Percentiles rank a stretch among this genome's conserved stretches.
These are phyloP conservation scores for Heteromormyrus szaboi DNA, from an alignment of 2,797 vertebrate species.

Conservation along the genomic window DNA sequence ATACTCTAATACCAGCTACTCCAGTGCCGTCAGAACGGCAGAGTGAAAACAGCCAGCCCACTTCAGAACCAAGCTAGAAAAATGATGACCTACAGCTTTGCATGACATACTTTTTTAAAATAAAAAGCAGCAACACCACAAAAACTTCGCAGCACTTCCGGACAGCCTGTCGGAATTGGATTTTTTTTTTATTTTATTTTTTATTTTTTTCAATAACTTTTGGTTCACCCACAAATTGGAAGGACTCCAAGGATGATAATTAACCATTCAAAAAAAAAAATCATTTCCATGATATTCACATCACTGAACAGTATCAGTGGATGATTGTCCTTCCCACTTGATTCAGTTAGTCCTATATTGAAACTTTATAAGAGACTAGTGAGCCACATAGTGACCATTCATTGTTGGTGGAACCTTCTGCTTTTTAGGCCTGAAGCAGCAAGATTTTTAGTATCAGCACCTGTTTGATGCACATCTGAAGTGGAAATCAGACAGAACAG, in stretches of 20 bases:
- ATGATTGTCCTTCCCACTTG: not conserved
- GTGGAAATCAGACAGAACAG: not conserved
- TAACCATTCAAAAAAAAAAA: not conserved
- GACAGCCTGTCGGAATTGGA: not conserved
- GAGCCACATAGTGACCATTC: not conserved
- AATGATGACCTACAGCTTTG: slow-evolving; percentile 1
- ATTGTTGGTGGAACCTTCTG: not conserved
- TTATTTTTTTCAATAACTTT: not conserved
- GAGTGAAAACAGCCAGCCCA: not conserved
- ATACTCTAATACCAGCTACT: not conserved
- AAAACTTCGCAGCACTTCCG: not conserved
- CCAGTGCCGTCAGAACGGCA: not conserved
- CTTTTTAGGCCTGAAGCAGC: not conserved
- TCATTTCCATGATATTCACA: not conserved
- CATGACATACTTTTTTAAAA: not conserved
- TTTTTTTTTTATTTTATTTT: not conserved
- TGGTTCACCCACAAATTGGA: not conserved
- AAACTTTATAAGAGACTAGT: not conserved
- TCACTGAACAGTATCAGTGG: not conserved
- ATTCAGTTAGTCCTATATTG: not conserved
- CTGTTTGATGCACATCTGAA: not conserved
- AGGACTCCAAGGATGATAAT: not conserved
- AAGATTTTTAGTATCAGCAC: not conserved
- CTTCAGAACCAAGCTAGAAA: slow-evolving; percentile 8
- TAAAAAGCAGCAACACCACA: not conserved